Base-by-base conservation (phyloP, 2,888 invertebrate species). In the Nowickia ferox region DNA sequence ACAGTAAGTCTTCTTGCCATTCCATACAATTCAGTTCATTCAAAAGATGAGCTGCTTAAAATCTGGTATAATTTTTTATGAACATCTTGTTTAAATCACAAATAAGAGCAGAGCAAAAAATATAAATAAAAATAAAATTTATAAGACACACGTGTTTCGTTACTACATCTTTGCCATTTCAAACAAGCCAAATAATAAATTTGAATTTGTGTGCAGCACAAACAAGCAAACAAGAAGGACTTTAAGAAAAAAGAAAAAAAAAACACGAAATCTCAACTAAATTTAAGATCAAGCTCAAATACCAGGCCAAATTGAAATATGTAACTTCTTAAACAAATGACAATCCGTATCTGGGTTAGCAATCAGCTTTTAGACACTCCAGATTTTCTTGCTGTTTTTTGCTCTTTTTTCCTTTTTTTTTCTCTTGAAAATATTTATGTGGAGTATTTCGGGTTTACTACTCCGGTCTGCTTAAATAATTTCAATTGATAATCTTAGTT, bases 271-370 rank as follows among this genome's bases (percentile, higher is more conserved):
- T 66, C 68, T 51, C 66, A 42, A 65, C 65, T 72, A 80, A 80
- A 80, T 66, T 59, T 74, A 61, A 75, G 63, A 77, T 83, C 71
- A 63, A 78, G 59, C 72, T 78, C 65, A 86, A 86, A 86, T 86
- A 86, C 83, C 83, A 83, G 83, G 86, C 83, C 86, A 86, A 83
- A 83, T 86, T 86, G 83, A 86, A 86, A 86, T 86, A 86, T 86
- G 86, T 80, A 80, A 83, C 76, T 79, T 79, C 83, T 83, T 79
- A 80, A 86, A 77, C 83, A 86, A 86, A 86, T 86, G 86, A 86
- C 86, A 86, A 72, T 68, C 63, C 83, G 55, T 86, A 86, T 86
- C 86, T 83, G 83, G 86, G 86, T 86, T 86, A 86, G 83, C 86
- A 83, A 86, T 86, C 86, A 86, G 86, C 86, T 86, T 86, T 86